These are phyloP conservation scores for Adelphocoris suturalis DNA, from an alignment of 2,888 invertebrate species.

Conservation along the genomic window DNA sequence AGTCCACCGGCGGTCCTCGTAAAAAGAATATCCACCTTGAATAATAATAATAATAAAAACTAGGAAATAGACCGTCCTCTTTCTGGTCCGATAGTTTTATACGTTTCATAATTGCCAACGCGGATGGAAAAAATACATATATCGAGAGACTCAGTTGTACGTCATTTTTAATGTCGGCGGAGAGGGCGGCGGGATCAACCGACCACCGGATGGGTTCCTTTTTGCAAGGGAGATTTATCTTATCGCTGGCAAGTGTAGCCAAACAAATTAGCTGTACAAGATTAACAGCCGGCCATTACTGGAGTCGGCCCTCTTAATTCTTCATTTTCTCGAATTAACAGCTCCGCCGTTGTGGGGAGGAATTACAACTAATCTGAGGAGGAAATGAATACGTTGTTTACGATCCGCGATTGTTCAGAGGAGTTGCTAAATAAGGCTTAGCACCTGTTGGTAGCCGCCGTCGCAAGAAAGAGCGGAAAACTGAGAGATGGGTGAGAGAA, in stretches of 20 bases:
- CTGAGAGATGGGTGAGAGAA: too few species aligned
- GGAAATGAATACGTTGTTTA: background rate
- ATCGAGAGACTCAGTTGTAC: background rate
- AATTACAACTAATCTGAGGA: constrained; percentile 13
- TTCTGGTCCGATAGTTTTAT: constrained; percentile 28
- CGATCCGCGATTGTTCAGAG: background rate
- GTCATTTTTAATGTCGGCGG: background rate
- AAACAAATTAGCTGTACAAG: constrained; percentile 65
- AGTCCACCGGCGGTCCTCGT: constrained; percentile 10
- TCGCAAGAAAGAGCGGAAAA: too few species aligned
- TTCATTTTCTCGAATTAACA: constrained; percentile 45
- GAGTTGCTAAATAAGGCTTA: background rate
- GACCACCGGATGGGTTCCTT: constrained; percentile 34
- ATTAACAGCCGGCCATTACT: constrained; percentile 62
- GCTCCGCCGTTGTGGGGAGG: background rate
- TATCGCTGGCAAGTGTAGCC: constrained; percentile 49
- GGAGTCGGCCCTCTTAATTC: constrained; percentile 51
- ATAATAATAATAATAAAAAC: constrained; percentile 14
- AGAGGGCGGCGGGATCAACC: constrained; percentile 21
- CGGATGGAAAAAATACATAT: background rate
- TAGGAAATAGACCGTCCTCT: constrained; percentile 10
- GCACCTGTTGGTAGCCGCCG: constrained; percentile 10
- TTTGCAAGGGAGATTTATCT: constrained; percentile 57
- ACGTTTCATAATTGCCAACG: background rate
- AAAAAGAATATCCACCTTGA: background rate